Conservation (phyloP, 2,113 vertebrate genomes). For the Oreocharis arfaki region DNA sequence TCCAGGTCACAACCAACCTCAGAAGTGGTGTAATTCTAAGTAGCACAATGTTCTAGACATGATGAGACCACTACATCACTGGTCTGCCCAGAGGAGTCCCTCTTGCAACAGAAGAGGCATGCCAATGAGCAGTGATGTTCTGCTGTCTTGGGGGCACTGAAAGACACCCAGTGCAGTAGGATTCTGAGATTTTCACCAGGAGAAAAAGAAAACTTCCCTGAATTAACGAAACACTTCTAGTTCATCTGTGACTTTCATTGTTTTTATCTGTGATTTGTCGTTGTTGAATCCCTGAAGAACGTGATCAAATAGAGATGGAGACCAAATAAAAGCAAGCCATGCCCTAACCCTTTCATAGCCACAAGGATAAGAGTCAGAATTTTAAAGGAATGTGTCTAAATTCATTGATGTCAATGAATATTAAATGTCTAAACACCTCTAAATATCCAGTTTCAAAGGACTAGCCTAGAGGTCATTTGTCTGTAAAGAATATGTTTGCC, state of each 20-base stretch:
- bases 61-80: background rate
- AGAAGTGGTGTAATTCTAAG: background rate
- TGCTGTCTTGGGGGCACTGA: background rate
- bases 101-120: background rate
- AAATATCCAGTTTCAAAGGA: background rate
- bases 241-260: background rate
- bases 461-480: background rate
- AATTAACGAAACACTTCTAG: background rate
- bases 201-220: background rate
- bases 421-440: background rate
- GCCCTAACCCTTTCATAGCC: background rate
- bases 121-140: background rate
- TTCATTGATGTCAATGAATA: background rate
- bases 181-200: background rate
- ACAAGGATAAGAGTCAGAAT: background rate
- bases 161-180: background rate
- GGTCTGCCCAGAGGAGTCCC: background rate
- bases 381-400: background rate
- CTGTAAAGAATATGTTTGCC: background rate
- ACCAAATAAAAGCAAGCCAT: background rate
- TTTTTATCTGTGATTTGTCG: background rate
- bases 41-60: background rate
- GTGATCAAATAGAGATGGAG: background rate
- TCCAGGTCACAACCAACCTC: background rate
- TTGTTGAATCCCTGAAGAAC: background rate